These are phyloP conservation scores for Macaria notata DNA, from an alignment of 2,888 invertebrate genomes.

Conservation along the genomic window DNA sequence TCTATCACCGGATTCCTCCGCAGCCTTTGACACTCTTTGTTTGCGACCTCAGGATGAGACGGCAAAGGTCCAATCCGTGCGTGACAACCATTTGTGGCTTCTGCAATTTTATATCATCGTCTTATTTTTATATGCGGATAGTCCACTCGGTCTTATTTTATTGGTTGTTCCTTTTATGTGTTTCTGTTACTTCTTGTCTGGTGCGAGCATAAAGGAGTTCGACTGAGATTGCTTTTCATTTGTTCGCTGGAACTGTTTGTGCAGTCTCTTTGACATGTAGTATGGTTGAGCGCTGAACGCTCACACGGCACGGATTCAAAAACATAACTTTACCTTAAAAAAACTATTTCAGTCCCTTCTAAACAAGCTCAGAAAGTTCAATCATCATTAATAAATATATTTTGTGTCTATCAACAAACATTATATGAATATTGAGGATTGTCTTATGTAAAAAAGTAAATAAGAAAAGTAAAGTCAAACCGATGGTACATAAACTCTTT, in stretches of 20 bases:
- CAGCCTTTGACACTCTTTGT: conserved; percentile 79
- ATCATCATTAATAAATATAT: no score
- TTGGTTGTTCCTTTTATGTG: conserved; percentile 3
- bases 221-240: conserved; percentile 10
- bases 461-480: no score
- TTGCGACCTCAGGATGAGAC: conserved; percentile 78
- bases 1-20: conserved; percentile 80
- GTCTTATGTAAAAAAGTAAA: no score
- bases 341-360: no score
- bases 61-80: conserved; percentile 67
- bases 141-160: conserved; percentile 21
- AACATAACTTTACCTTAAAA: no score
- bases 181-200: background rate
- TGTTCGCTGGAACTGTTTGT: background rate
- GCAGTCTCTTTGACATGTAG: no score
- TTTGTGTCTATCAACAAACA: no score
- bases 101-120: conserved; percentile 22
- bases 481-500: no score
- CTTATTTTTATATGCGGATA: conserved; percentile 25
- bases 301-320: no score
- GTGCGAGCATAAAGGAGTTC: background rate
- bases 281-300: no score
- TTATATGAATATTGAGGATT: no score
- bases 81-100: conserved; percentile 56
- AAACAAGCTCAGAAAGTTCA: no score